Conservation (phyloP, 2,888 invertebrate species). For the Drosophila trichaetosa region DNA sequence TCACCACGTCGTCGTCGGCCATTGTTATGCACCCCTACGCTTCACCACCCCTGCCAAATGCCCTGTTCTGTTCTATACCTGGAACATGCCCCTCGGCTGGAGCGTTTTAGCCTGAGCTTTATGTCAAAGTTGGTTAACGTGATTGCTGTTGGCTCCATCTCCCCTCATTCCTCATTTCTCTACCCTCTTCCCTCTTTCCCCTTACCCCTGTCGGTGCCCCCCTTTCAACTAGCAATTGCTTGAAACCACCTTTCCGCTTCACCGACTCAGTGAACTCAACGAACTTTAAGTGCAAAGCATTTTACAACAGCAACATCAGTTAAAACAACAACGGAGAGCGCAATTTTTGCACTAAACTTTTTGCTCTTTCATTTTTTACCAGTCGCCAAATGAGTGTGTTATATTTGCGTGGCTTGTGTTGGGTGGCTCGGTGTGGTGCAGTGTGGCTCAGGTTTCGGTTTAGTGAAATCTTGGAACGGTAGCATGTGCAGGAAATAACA, state of each 20-base stretch:
- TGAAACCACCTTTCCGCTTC: slow-evolving; percentile 70
- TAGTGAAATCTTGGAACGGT: slow-evolving; percentile 45
- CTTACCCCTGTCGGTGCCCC: not conserved
- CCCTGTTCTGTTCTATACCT: not conserved
- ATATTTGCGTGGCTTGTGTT: slow-evolving; percentile 7
- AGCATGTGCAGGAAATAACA: slow-evolving; percentile 59
- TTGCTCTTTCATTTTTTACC: slow-evolving; percentile 73
- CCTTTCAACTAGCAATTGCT: slow-evolving; percentile 49
- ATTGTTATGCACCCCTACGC: slow-evolving; percentile 54
- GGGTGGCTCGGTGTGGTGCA: slow-evolving; percentile 6
- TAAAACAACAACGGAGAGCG: slow-evolving; percentile 16
- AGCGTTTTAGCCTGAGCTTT: slow-evolving; percentile 71
- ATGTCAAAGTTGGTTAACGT: slow-evolving; percentile 77
- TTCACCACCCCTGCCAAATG: not conserved
- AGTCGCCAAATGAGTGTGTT: slow-evolving; percentile 8
- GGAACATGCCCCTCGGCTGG: slow-evolving; percentile 27
- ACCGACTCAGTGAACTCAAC: slow-evolving; percentile 56
- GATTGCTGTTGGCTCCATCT: slow-evolving; percentile 61
- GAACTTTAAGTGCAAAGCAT: slow-evolving; percentile 74
- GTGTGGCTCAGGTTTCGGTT: slow-evolving; percentile 48
- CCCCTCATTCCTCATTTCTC: not conserved
- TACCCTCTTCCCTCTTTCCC: not conserved
- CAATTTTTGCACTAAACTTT: slow-evolving; percentile 71
- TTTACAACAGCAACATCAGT: slow-evolving; percentile 43
- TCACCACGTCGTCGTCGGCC: slow-evolving; percentile 49